These are phyloP conservation scores for Dascillus cervinus DNA, from an alignment of 2,888 invertebrate species.

Conservation along the genomic window DNA sequence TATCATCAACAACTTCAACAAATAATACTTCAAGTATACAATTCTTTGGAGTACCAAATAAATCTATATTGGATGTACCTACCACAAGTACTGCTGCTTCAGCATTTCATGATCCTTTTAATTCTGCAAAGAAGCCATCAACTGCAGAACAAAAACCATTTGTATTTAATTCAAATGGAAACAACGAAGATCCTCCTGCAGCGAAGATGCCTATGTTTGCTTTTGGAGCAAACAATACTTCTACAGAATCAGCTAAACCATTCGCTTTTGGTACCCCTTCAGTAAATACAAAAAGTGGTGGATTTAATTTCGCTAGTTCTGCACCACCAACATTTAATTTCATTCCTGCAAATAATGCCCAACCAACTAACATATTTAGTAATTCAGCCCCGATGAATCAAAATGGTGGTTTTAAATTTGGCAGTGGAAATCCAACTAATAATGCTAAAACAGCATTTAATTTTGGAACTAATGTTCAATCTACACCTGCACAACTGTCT, in stretches of 20 bases:
- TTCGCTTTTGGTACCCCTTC: constrained; percentile 13
- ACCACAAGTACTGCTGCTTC: too few relatives aligned
- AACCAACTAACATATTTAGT: constrained; percentile 27
- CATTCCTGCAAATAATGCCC: constrained; percentile 8
- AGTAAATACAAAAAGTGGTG: constrained; percentile 6
- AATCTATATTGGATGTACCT: too few relatives aligned
- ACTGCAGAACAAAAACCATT: constrained; percentile 22
- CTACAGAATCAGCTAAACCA: constrained; percentile 15
- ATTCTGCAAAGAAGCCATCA: too few relatives aligned
- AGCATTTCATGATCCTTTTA: too few relatives aligned
- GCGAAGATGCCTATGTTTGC: constrained; percentile 25
- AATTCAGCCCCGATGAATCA: constrained; percentile 13
- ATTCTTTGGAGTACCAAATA: too few relatives aligned
- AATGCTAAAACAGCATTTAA: constrained; percentile 27
- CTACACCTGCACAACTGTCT: constrained; percentile 16
- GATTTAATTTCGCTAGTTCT: constrained; percentile 24
- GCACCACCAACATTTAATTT: constrained; percentile 23
- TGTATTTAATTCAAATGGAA: constrained; percentile 20
- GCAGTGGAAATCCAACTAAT: constrained; percentile 21
- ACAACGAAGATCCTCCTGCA: constrained; percentile 12
- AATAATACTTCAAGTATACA: too few relatives aligned
- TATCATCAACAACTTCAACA: too few relatives aligned
- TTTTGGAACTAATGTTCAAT: constrained; percentile 25
- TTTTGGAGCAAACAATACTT: constrained; percentile 26
- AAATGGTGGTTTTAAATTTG: constrained; percentile 33